Evolutionary conservation across 2,797 vertebrate genomes (phyloP).

Genomic region (Melanotaenia nigrans): DNA sequence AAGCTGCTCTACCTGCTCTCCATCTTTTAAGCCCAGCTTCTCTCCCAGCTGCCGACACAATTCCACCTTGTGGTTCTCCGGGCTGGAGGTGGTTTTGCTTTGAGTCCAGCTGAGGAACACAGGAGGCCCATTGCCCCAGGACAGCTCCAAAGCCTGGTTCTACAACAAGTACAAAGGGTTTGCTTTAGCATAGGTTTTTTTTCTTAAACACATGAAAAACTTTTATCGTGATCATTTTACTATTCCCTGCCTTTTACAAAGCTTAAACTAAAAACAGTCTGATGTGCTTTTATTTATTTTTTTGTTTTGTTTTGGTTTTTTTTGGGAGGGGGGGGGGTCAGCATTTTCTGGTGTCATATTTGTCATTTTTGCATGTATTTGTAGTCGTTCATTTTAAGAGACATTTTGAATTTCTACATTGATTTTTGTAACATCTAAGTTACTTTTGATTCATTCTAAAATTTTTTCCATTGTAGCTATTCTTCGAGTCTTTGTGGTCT

Average conservation of each 20-base stretch:
- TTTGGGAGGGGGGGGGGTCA: no score
- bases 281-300: not conserved
- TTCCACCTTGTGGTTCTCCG: conserved; percentile 84
- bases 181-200: not conserved
- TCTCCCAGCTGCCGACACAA: conserved; percentile 91
- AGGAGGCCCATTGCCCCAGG: conserved; percentile 78
- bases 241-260: not conserved
- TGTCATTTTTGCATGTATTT: not conserved
- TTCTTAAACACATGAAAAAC: not conserved
- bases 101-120: conserved; percentile 93
- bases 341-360: no score
- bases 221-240: no score
- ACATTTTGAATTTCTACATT: not conserved
- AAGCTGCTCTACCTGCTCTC: conserved; percentile 85
- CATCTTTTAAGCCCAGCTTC: conserved; percentile 89
- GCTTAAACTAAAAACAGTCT: not conserved
- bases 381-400: not conserved
- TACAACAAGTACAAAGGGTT: conserved; percentile 43
- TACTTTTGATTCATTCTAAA: not conserved
- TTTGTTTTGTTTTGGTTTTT: no score
- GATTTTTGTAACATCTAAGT: not conserved
- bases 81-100: conserved; percentile 76
- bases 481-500: not conserved
- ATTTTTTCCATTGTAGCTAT: not conserved
- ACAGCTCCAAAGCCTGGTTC: conserved; percentile 92